A percentile compares a stretch with the other conserved stretches of the same genome.
These are phyloP conservation scores for Conopomorpha cramerella DNA, from an alignment of 1,140 invertebrate genomes.

Conservation along the genomic window DNA sequence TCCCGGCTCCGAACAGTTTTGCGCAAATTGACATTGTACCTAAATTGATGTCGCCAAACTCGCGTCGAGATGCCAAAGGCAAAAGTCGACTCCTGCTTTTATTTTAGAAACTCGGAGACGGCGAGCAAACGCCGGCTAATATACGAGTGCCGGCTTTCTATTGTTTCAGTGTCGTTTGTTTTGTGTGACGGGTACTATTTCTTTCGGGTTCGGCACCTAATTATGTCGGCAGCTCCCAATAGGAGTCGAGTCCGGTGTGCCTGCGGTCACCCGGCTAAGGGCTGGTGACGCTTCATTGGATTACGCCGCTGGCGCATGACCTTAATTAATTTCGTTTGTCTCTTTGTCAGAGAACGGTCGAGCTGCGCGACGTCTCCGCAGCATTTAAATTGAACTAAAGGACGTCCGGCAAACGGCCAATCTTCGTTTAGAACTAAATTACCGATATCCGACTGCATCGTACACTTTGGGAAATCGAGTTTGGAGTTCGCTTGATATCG, in stretches of 20 bases:
- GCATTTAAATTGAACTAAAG: conserved; percentile 22
- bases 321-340: conserved; percentile 54
- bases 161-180: not conserved
- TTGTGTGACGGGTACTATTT: too few species aligned
- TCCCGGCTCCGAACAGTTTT: conserved; percentile 26
- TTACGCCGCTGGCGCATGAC: conserved; percentile 39
- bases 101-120: not conserved
- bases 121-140: not conserved
- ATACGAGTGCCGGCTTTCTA: not conserved
- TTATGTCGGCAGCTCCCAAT: too few species aligned
- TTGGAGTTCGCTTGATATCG: not conserved
- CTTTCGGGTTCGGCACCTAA: too few species aligned
- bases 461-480: conserved; percentile 1
- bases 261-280: too few species aligned
- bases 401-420: conserved; percentile 25
- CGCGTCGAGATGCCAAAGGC: conserved; percentile 1
- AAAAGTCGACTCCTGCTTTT: not conserved
- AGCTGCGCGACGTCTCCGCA: conserved; percentile 6
- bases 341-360: conserved; percentile 30
- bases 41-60: conserved; percentile 39
- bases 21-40: conserved; percentile 50
- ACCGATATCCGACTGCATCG: conserved; percentile 14
- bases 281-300: conserved; percentile 20
- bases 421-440: conserved; percentile 42
- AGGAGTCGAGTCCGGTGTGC: too few species aligned